phyloP scores from a whole-genome alignment of 2,113 vertebrate genomes.

The Eretmochelys imbricata region DNA sequence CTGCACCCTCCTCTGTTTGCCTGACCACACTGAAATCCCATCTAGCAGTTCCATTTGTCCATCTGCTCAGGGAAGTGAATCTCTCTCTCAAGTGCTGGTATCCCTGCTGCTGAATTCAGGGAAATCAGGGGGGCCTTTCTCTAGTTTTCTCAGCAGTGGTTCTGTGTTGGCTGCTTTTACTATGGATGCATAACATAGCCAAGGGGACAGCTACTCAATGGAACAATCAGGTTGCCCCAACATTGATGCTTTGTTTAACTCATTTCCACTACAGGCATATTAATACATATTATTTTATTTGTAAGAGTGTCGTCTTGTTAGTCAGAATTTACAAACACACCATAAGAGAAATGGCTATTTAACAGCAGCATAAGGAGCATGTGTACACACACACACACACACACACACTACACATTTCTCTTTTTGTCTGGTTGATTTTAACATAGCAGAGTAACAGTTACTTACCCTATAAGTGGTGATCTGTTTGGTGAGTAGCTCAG shows the following conservation, averaged over 20 bases:
- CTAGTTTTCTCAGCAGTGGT: fast-evolving
- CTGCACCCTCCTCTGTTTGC: neutral
- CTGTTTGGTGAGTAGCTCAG: neutral
- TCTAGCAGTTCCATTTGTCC: neutral
- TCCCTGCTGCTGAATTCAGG: fast-evolving
- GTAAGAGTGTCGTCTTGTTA: neutral
- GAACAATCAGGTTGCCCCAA: neutral
- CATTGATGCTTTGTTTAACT: neutral
- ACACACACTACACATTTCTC: neutral
- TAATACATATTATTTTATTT: neutral
- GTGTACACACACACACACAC: too few species aligned
- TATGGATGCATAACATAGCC: neutral
- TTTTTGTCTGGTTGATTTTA: neutral
- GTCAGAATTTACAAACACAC: neutral
- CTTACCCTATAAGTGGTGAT: neutral
- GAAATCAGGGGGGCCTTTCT: neutral
- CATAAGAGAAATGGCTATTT: neutral
- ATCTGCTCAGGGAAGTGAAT: neutral
- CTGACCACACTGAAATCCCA: neutral
- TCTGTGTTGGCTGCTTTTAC: neutral
- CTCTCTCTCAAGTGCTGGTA: fast-evolving
- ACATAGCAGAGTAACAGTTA: neutral
- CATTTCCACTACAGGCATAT: neutral
- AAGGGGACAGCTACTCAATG: neutral
- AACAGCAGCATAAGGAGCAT: neutral